Evolutionary conservation across 2,888 invertebrate genomes (phyloP).

Genomic region (Opisthograptis luteolata): DNA sequence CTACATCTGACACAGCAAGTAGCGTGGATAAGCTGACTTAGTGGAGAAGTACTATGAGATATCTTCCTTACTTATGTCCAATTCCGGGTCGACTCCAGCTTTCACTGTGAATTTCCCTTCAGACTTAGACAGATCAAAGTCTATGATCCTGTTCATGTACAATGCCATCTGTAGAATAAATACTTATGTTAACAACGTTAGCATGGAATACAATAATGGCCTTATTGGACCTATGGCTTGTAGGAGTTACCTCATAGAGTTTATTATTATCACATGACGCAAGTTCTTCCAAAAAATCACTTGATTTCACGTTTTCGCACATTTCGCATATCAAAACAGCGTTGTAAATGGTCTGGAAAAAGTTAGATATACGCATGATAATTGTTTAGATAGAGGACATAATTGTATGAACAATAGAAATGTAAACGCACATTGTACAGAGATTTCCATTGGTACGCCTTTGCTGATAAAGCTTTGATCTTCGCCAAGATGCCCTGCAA

Average conservation of each 20-base stretch:
- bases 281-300: slow-evolving; percentile 80
- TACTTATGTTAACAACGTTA: not conserved
- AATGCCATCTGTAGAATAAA: slow-evolving; percentile 83
- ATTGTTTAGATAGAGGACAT: too few species aligned
- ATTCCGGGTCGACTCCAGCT: slow-evolving; percentile 88
- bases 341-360: slow-evolving; percentile 86
- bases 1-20: too few species aligned
- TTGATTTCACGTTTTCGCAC: slow-evolving; percentile 78
- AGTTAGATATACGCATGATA: too few species aligned
- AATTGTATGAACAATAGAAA: too few species aligned
- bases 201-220: not conserved
- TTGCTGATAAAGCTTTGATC: slow-evolving; percentile 86
- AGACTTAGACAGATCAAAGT: slow-evolving; percentile 86
- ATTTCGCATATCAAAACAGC: slow-evolving; percentile 88
- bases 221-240: not conserved
- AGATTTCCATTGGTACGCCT: slow-evolving; percentile 87
- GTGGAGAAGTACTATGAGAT: too few species aligned
- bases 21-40: too few species aligned
- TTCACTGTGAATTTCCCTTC: slow-evolving; percentile 90
- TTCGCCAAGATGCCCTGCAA: slow-evolving; percentile 86
- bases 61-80: slow-evolving; percentile 87
- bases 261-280: slow-evolving; percentile 78
- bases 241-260: slow-evolving; percentile 70
- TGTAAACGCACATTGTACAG: slow-evolving; percentile 87
- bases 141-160: slow-evolving; percentile 89